phyloP scores from a whole-genome alignment of 2,888 invertebrate genomes.

The Tyria jacobaeae region DNA sequence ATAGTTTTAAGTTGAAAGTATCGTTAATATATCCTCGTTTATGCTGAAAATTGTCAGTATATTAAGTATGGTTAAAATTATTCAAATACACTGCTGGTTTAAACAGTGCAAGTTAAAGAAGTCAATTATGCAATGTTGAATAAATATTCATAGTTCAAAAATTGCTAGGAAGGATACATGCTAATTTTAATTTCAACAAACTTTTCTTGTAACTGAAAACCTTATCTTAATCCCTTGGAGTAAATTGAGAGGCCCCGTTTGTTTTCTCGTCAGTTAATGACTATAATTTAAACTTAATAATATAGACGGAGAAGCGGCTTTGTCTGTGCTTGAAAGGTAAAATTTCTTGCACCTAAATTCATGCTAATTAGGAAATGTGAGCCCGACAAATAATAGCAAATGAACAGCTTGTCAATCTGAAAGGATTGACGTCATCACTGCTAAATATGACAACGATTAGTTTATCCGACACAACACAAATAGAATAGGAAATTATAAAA shows the following conservation, averaged over 20 bases:
- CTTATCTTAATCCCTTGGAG: constrained; percentile 65
- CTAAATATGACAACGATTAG: constrained; percentile 44
- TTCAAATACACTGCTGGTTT: background rate
- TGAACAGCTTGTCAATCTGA: constrained; percentile 64
- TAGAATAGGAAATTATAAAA: constrained; percentile 4
- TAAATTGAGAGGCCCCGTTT: constrained; percentile 69
- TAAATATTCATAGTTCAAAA: constrained; percentile 25
- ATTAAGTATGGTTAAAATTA: background rate
- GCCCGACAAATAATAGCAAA: constrained; percentile 65
- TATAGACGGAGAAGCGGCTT: constrained; percentile 80
- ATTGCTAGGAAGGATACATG: constrained; percentile 21
- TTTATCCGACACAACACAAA: constrained; percentile 7
- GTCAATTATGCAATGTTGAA: background rate
- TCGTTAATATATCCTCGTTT: background rate
- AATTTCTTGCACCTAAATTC: constrained; percentile 75
- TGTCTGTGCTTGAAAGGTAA: constrained; percentile 79
- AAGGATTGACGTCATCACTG: constrained; percentile 60
- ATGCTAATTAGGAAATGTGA: constrained; percentile 80
- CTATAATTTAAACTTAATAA: constrained; percentile 84
- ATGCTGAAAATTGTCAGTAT: background rate
- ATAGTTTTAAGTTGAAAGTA: background rate
- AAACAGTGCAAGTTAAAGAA: background rate
- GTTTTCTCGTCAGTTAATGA: constrained; percentile 78
- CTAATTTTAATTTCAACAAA: constrained; percentile 47
- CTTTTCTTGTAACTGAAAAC: constrained; percentile 66